Evolutionary conservation across 2,797 vertebrate genomes (phyloP).

Genomic region (Carapus acus): DNA sequence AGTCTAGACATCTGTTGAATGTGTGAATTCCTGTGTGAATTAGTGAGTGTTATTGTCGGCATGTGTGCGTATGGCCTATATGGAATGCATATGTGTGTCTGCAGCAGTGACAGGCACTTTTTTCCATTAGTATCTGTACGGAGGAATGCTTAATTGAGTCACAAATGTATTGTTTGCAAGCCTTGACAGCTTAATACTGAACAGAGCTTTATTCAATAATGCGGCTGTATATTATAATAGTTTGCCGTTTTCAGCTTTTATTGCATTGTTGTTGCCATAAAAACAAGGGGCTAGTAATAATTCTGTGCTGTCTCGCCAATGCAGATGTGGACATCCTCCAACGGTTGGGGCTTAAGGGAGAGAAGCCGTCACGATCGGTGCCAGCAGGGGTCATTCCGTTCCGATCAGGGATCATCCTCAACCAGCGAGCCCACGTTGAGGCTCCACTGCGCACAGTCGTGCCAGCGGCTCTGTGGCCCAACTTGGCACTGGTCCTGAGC

Average conservation of each 20-base stretch:
- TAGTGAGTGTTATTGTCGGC: not conserved
- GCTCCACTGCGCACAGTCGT: constrained; percentile 75
- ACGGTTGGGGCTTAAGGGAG: constrained; percentile 88
- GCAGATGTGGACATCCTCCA: constrained; percentile 98
- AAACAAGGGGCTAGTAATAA: constrained; percentile 10
- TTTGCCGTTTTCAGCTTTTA: constrained; percentile 3
- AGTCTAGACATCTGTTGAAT: constrained; percentile 5
- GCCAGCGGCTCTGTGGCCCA: constrained; percentile 74
- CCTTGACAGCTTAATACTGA: not conserved
- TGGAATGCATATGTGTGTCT: not conserved
- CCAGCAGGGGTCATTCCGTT: constrained; percentile 91
- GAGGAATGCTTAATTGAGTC: not conserved
- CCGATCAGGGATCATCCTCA: constrained; percentile 92
- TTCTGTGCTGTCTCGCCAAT: constrained; percentile 28
- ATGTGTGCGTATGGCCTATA: constrained; percentile 1
- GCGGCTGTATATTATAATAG: not conserved
- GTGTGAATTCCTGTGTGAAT: not conserved
- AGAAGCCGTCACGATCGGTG: constrained; percentile 75
- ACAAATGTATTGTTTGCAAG: not conserved
- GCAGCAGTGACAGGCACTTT: too few species aligned
- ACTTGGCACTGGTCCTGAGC: constrained; percentile 87
- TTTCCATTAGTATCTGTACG: too few species aligned
- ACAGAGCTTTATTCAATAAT: not conserved
- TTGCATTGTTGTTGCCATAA: constrained; percentile 6
- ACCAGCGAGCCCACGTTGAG: constrained; percentile 82